Base-by-base conservation (phyloP, 1,140 invertebrate genomes). In the Plutomurus gul region DNA sequence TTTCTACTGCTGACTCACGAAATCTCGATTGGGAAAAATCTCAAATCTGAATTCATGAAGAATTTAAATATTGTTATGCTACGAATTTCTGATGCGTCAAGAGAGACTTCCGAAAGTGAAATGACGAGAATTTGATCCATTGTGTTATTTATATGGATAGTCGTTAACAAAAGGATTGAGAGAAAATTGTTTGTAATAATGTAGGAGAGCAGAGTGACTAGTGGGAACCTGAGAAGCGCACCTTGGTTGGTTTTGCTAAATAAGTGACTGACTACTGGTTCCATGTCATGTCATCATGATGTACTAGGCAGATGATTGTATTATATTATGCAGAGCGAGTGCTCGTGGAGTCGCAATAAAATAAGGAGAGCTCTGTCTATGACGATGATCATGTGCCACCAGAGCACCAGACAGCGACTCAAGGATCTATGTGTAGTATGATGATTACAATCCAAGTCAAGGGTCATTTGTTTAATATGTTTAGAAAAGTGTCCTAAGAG, bases 391-490 rank as follows among this genome's bases (percentile, higher is more conserved):
- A 8, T 3, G n/a, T 10, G 39, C 39, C n/a, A n/a, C n/a, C n/a
- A n/a, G n/a, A n/a, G n/a, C n/a, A n/a, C n/a, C n/a, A n/a, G 51
- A 60, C 30, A 18, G 56, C 27, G 36, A 65, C 18, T 47, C 10
- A 60, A 74, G 72, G 46, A 74, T 56, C 33, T 51, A 27, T 71
- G 71, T 49, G 47, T 56, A 56, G 75, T 46, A 33, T 76, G 71
- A 79, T 79, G 71, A 79, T 79, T 79, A 75, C 56, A 65, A 65
- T 51, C 20, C 47, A 79, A 81, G 82, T 83, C 82, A 83, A 83
- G 82, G 82, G 82, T 83, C 82, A 80, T 83, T 83, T 83, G 77
- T 76, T 79, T 79, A 79, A 81, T 83, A 81, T 81, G 77, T 78
- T 82, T 78, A 73, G 74, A 72, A 47, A 49, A 56, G 43, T 36